These are phyloP conservation scores for Rhinogobius similis DNA, from an alignment of 2,113 vertebrate species.

Conservation along the genomic window DNA sequence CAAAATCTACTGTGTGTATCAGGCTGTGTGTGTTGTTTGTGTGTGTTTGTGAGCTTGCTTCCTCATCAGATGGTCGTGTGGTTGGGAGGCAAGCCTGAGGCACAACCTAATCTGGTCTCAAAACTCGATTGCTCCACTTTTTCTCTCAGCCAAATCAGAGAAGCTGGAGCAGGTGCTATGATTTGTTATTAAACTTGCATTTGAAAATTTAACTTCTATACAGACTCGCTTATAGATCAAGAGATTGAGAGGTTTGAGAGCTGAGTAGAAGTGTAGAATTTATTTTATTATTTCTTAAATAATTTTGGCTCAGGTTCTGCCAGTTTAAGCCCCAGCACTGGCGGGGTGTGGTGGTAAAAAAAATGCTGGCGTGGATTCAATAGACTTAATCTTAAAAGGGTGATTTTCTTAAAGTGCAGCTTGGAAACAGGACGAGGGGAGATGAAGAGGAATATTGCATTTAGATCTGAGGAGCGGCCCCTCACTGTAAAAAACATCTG, in stretches of 20 bases:
- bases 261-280: conserved; percentile 1
- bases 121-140: conserved; percentile 57
- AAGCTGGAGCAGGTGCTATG: conserved; percentile 29
- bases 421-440: conserved; percentile 3
- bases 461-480: conserved; percentile 17
- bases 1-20: conserved; percentile 34
- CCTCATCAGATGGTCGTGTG: conserved; percentile 50
- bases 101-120: conserved; percentile 58
- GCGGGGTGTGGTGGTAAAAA: conserved; percentile 34
- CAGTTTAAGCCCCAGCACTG: conserved; percentile 35
- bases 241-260: conserved; percentile 12
- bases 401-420: conserved; percentile 28
- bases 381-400: conserved; percentile 38
- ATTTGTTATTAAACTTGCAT: conserved; percentile 24
- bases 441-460: conserved; percentile 19
- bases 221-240: conserved; percentile 27
- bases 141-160: conserved; percentile 45
- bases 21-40: not conserved
- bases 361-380: conserved; percentile 24
- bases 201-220: conserved; percentile 28
- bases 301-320: conserved; percentile 33
- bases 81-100: conserved; percentile 52
- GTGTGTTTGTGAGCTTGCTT: not conserved
- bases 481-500: conserved; percentile 24
- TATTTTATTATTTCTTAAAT: conserved; percentile 4